These are phyloP conservation scores for Drosophila subsilvestris DNA, from an alignment of 2,888 invertebrate genomes.

Conservation along the genomic window DNA sequence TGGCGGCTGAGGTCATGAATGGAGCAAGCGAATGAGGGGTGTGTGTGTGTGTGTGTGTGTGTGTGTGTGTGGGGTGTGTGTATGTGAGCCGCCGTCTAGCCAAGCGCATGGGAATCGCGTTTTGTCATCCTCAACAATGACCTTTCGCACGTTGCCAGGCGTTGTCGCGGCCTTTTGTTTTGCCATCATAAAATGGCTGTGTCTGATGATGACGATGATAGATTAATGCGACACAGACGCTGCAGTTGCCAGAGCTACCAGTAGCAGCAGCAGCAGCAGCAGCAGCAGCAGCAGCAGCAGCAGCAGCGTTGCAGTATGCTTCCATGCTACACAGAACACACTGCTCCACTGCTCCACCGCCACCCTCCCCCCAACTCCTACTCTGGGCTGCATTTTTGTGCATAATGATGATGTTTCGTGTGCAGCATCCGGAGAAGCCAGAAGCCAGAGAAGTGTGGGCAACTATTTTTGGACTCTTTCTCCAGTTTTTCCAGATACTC, in stretches of 20 bases:
- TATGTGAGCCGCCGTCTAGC: slow-evolving; percentile 24
- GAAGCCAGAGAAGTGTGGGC: slow-evolving; percentile 51
- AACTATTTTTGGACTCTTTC: slow-evolving; percentile 68
- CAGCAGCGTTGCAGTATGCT: too few species aligned
- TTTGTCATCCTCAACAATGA: slow-evolving; percentile 43
- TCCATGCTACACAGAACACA: neutral
- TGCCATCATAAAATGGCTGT: slow-evolving; percentile 27
- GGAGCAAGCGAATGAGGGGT: too few species aligned
- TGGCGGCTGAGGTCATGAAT: too few species aligned
- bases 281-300: too few species aligned
- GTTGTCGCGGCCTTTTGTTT: slow-evolving; percentile 57
- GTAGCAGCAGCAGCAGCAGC: neutral
- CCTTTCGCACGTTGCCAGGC: slow-evolving; percentile 44
- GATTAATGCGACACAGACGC: slow-evolving; percentile 66
- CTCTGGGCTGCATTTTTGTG: slow-evolving; percentile 2
- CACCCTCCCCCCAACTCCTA: neutral
- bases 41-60: too few species aligned
- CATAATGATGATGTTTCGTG: slow-evolving; percentile 17
- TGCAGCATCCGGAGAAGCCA: slow-evolving; percentile 52
- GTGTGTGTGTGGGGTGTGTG: too few species aligned
- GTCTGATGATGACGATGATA: slow-evolving; percentile 47
- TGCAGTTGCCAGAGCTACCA: slow-evolving; percentile 26
- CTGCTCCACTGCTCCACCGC: slow-evolving; percentile 1
- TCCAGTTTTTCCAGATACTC: slow-evolving; percentile 42
- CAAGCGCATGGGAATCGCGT: slow-evolving; percentile 17